Percentiles rank a stretch among this genome's conserved stretches.
Evolutionary conservation across 2,797 vertebrate genomes (phyloP).

Genomic region (Anabas testudineus): DNA sequence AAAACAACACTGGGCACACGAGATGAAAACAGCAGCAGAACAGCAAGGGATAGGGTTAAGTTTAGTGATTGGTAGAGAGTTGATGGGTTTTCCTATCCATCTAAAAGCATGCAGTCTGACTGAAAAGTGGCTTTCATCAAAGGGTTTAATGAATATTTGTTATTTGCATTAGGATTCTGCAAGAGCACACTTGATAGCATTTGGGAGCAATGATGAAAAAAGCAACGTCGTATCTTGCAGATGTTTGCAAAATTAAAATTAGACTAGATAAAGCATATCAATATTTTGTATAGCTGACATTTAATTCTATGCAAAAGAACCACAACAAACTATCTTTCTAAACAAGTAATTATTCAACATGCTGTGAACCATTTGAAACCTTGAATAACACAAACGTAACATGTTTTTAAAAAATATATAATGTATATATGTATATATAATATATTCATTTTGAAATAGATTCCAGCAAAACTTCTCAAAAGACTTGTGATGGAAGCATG

Average conservation of each 20-base stretch:
- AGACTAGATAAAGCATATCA: background rate
- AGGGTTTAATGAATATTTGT: conserved; percentile 30
- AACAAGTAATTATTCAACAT: too few relatives aligned
- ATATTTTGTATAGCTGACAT: background rate
- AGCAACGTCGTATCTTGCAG: background rate
- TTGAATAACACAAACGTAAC: too few relatives aligned
- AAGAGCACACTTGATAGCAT: conserved; percentile 15
- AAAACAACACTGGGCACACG: conserved; percentile 28
- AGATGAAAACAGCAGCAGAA: conserved; percentile 33
- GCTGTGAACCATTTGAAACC: too few relatives aligned
- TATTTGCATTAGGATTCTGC: conserved; percentile 25
- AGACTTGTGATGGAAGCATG: too few relatives aligned
- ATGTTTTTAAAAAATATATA: too few relatives aligned
- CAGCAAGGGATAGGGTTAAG: conserved; percentile 17
- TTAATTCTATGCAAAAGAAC: too few relatives aligned
- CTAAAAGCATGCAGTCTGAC: conserved; percentile 6
- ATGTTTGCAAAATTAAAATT: conserved; percentile 10
- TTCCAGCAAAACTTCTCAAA: too few relatives aligned
- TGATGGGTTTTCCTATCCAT: conserved; percentile 19
- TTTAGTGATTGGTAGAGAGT: conserved; percentile 29
- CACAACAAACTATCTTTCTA: too few relatives aligned
- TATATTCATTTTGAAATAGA: too few relatives aligned
- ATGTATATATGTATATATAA: too few relatives aligned
- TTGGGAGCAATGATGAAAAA: conserved; percentile 8
- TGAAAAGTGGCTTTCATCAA: conserved; percentile 15